Evolutionary conservation across 2,888 invertebrate species (phyloP), one percentile per base, ranked within the genome.

Genomic region (Venusia cambrica): DNA sequence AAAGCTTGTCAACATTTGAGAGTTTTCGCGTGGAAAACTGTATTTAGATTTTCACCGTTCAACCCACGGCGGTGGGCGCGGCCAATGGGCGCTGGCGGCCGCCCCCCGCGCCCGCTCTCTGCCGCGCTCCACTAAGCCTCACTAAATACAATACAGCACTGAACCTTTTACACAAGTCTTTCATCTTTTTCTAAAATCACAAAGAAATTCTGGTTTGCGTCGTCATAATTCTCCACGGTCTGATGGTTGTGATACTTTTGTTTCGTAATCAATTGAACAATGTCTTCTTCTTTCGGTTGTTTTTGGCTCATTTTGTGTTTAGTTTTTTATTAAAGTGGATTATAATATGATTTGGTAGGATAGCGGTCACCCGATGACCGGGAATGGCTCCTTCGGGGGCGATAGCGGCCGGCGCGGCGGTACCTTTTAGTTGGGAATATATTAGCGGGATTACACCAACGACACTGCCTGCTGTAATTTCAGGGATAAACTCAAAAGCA

Each of bases 341-440:
- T 62, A 58, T 48, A 63, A 54, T 54, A 57, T 55, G 51, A 59
- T 62, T 57, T 58, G 60, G 49, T 45, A 47, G 39, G 45, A 42
- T 51, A 43, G 59, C 57, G 73, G 73, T 69, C 80, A 76, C 77
- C 72, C 69, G 67, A 42, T 55, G 74, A 65, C 73, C 73, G 45
- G 51, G 55, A 63, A 79, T 77, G 42, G 70, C 54, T 60, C 83
- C 72, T 61, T 45, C 17, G 80, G 75, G 83, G 51, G 55, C 66
- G 40, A 74, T 80, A 62, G 44, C 47, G 45, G 32, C 50, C 42
- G 47, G 47, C 47, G 57, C 56, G 61, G 48, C 56, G 57, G 56
- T 70, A 65, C 79, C 84, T 81, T 83, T 85, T 83, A 79, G 84
- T 84, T 83, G 63, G 68, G 85, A 75, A 85, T 85, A 85, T 66